Percentiles rank a stretch among this genome's conserved stretches.
Evolutionary conservation across 2,113 vertebrate genomes (phyloP).

Genomic region (Nymphicus hollandicus): DNA sequence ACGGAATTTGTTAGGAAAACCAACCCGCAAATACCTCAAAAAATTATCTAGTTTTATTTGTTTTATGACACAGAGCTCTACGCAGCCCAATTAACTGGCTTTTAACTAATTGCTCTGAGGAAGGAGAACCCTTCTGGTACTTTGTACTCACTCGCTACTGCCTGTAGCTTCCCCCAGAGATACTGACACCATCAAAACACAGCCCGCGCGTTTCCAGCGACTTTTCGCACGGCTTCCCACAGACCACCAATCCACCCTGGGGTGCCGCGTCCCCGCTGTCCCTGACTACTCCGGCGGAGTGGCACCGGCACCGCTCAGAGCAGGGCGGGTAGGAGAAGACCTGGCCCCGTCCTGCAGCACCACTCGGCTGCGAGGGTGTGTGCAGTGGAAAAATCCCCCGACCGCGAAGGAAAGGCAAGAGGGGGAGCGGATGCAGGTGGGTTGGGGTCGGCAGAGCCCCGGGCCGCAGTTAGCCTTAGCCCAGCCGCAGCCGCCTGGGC

Average conservation of each 20-base stretch:
- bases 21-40: background rate
- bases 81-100: background rate
- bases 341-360: background rate
- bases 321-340: background rate
- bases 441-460: background rate
- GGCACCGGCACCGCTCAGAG: background rate
- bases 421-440: no score
- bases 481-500: background rate
- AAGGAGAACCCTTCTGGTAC: background rate
- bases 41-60: background rate
- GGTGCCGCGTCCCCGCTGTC: background rate
- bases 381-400: accelerated
- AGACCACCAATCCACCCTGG: accelerated
- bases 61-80: background rate
- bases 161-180: background rate
- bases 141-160: background rate
- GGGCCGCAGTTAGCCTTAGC: accelerated
- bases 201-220: accelerated
- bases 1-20: accelerated
- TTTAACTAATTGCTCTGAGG: background rate
- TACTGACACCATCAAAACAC: background rate
- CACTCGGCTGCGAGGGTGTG: no score
- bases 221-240: background rate
- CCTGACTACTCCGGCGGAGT: background rate
- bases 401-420: no score